Evolutionary conservation across 1,140 invertebrate genomes (phyloP).

Genomic region (Chironomus tepperi): DNA sequence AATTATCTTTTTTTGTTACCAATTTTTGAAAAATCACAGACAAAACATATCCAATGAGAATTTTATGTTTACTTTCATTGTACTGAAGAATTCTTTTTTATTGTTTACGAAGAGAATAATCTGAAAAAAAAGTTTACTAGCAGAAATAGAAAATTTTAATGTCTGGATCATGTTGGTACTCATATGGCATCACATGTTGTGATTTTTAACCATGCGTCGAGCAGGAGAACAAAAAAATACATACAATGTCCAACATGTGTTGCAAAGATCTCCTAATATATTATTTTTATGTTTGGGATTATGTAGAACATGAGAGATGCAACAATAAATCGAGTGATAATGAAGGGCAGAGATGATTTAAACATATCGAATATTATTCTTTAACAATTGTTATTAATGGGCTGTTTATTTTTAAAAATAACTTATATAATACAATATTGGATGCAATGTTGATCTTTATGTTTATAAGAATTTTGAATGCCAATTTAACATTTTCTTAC

Average conservation of each 20-base stretch:
- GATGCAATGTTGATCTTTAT: too few species aligned
- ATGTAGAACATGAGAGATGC: neutral
- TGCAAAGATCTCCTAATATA: neutral
- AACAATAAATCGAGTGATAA: neutral
- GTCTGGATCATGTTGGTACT: neutral
- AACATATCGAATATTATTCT: neutral
- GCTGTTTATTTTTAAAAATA: neutral
- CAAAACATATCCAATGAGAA: neutral
- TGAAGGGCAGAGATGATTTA: neutral
- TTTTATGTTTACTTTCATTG: neutral
- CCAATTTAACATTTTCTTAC: too few species aligned
- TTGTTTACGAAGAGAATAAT: neutral
- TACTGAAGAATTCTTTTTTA: neutral
- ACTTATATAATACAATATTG: too few species aligned
- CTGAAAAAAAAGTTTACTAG: neutral
- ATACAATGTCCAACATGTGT: neutral
- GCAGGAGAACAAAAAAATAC: neutral
- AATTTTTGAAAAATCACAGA: neutral
- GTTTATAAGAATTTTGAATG: too few species aligned
- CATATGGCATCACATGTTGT: conserved; percentile 10
- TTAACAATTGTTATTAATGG: neutral
- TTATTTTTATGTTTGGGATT: neutral
- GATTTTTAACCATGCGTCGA: conserved; percentile 12
- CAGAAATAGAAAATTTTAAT: neutral
- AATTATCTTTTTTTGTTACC: neutral